phyloP scores from a whole-genome alignment of 2,113 vertebrate species.

The Sialia sialis region DNA sequence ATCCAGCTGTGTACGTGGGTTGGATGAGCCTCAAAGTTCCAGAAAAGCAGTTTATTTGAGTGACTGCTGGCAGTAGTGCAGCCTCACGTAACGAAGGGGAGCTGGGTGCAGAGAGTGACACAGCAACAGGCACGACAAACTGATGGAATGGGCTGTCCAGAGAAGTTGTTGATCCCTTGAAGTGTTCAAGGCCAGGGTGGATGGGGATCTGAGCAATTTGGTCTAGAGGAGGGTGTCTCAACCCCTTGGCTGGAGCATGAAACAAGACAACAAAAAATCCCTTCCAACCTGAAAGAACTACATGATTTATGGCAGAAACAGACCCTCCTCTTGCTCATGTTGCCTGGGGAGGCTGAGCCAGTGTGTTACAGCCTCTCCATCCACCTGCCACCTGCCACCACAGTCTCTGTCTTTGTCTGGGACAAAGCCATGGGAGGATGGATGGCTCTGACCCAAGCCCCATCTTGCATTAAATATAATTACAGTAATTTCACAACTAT shows the following conservation, averaged over 20 bases:
- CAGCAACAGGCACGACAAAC: background rate
- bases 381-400: too few species aligned
- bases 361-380: background rate
- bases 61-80: background rate
- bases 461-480: background rate
- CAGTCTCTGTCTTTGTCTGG: too few species aligned
- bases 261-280: background rate
- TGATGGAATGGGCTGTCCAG: too few species aligned
- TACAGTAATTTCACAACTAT: too few species aligned
- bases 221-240: background rate
- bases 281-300: background rate
- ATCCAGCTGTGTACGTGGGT: background rate
- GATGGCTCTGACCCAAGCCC: background rate
- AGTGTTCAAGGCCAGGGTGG: background rate
- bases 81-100: accelerated
- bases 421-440: background rate
- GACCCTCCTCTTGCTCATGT: background rate
- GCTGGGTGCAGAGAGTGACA: background rate
- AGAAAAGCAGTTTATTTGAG: background rate
- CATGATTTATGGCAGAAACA: background rate
- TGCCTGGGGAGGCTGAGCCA: background rate
- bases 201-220: background rate
- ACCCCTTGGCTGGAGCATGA: accelerated
- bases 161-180: background rate
- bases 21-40: background rate